Percentiles rank a stretch among this genome's conserved stretches.
Conservation (phyloP, 35 echinoderm and acorn worm species). For the Patiria miniata region DNA sequence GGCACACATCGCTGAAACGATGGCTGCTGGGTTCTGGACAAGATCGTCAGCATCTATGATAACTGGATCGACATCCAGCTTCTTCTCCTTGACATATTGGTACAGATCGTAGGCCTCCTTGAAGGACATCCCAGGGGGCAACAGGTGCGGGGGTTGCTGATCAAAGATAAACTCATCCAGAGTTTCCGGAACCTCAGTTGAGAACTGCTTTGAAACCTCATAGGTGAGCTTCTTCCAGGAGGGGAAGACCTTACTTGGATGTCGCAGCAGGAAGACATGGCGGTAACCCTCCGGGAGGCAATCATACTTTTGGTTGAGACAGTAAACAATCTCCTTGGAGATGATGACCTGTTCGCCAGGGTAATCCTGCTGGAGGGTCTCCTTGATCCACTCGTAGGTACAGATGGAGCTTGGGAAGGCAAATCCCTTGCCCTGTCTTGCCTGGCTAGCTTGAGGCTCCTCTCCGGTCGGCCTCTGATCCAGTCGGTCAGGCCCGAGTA, state of each 20-base stretch:
- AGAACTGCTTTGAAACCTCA: too few relatives aligned
- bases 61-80: constrained; percentile 36
- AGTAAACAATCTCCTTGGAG: constrained; percentile 3
- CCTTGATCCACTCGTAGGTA: constrained; percentile 28
- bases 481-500: background rate
- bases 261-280: constrained; percentile 47
- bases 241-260: constrained; percentile 16
- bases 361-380: constrained; percentile 41
- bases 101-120: constrained; percentile 28
- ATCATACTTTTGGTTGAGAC: background rate
- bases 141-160: background rate
- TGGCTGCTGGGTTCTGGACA: constrained; percentile 27
- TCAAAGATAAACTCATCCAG: background rate
- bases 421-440: background rate
- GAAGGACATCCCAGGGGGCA: background rate
- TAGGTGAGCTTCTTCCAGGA: constrained; percentile 16
- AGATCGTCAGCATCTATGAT: constrained; percentile 66
- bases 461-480: background rate
- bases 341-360: constrained; percentile 40
- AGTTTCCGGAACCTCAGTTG: background rate
- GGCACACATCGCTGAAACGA: constrained; percentile 24
- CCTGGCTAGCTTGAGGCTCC: background rate
- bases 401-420: background rate
- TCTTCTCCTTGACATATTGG: constrained; percentile 27
- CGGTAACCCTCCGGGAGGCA: constrained; percentile 45